A percentile compares a stretch with the other conserved stretches of the same genome.
Evolutionary conservation across 2,113 vertebrate genomes (phyloP).

Genomic region (Ginglymostoma cirratum): DNA sequence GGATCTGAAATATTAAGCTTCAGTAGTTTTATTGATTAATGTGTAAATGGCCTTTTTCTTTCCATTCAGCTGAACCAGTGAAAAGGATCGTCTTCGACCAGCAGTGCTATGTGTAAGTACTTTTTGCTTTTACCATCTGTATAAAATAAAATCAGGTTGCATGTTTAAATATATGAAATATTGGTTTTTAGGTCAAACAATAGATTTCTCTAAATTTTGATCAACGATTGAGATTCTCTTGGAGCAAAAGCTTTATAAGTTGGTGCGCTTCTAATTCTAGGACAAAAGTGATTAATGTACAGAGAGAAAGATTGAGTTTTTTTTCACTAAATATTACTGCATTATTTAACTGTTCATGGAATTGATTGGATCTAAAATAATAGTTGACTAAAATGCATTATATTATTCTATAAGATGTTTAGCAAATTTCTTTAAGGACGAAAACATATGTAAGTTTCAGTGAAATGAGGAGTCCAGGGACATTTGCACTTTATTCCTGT

Average conservation of each 20-base stretch:
- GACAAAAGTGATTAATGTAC: background rate
- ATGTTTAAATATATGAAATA: background rate
- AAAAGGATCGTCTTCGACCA: background rate
- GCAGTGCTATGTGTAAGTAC: background rate
- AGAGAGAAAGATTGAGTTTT: background rate
- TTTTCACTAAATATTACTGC: background rate
- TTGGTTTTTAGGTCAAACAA: background rate
- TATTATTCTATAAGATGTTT: background rate
- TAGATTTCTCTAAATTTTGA: background rate
- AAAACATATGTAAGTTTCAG: background rate
- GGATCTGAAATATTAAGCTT: constrained; percentile 4
- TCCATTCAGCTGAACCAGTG: constrained; percentile 19
- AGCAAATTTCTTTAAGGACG: background rate
- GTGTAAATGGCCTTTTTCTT: constrained; percentile 13
- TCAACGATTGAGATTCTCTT: background rate
- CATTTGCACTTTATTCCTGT: background rate
- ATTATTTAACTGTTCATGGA: background rate
- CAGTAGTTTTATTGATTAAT: constrained; percentile 16
- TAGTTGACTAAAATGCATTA: background rate
- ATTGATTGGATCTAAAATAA: background rate
- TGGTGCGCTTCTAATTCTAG: too few relatives aligned
- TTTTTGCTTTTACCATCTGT: background rate
- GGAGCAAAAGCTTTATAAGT: background rate
- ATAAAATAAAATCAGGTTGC: background rate
- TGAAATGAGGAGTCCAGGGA: background rate